Conservation (phyloP, 1,140 invertebrate species). For the Leguminivora glycinivorella region DNA sequence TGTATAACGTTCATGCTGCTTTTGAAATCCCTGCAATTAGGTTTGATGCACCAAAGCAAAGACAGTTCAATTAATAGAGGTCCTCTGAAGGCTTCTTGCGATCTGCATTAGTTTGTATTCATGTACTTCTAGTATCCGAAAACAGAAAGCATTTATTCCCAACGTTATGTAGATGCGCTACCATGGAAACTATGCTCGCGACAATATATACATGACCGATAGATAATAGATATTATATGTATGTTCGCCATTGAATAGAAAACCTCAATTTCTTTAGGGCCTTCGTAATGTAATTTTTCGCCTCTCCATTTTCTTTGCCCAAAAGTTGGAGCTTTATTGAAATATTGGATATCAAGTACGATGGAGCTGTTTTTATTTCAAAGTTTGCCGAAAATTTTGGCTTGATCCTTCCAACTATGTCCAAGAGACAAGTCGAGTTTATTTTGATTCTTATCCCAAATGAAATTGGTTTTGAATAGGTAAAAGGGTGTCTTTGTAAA, state of each 20-base stretch:
- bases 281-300: conserved; percentile 75
- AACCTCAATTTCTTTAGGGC: conserved; percentile 64
- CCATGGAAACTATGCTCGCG: conserved; percentile 7
- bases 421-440: conserved; percentile 46
- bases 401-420: conserved; percentile 39
- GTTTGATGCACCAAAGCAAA: conserved; percentile 7
- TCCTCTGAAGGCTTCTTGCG: neutral
- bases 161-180: conserved; percentile 17
- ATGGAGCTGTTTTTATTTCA: conserved; percentile 66
- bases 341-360: conserved; percentile 73
- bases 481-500: conserved; percentile 34
- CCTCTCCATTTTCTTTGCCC: conserved; percentile 65
- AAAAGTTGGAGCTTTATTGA: conserved; percentile 69
- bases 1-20: conserved; percentile 6
- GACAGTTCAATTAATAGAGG: conserved; percentile 3
- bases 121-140: neutral
- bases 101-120: conserved; percentile 10
- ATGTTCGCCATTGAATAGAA: conserved; percentile 48
- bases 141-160: neutral
- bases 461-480: conserved; percentile 43
- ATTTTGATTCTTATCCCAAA: conserved; percentile 48
- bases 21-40: conserved; percentile 3
- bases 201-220: conserved; percentile 26
- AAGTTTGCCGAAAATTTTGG: conserved; percentile 51
- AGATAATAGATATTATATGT: conserved; percentile 33